These are phyloP conservation scores for Gasterosteus nipponicus DNA, from an alignment of 2,113 vertebrate species.

Conservation along the genomic window DNA sequence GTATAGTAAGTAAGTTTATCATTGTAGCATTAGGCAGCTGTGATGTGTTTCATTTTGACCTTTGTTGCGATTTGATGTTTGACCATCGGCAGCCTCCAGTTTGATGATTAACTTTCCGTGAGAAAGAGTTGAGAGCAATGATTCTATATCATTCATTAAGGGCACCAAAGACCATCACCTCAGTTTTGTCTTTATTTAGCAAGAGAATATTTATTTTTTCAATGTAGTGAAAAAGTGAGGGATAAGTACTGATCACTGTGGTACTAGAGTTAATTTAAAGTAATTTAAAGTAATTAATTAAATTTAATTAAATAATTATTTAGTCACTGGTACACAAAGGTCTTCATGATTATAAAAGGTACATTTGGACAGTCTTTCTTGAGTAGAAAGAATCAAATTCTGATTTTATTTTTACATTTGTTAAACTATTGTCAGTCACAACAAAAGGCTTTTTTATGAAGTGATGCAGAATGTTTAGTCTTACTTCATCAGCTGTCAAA, in stretches of 20 bases:
- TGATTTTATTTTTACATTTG: not conserved
- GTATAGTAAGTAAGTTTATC: not conserved
- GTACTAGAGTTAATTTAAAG: not conserved
- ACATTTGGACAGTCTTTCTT: not conserved
- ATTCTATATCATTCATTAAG: too few species aligned
- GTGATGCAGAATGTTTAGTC: not conserved
- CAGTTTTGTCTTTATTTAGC: too few species aligned
- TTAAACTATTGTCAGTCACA: not conserved
- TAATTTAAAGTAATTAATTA: too few species aligned
- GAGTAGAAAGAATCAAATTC: not conserved
- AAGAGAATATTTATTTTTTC: too few species aligned
- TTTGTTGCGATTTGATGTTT: not conserved
- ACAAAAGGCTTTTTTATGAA: not conserved
- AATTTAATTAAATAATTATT: too few species aligned
- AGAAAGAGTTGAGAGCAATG: too few species aligned
- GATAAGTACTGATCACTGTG: not conserved
- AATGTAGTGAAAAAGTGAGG: not conserved
- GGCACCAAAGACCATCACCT: too few species aligned
- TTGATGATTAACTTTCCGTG: not conserved
- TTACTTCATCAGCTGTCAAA: slow-evolving; percentile 23
- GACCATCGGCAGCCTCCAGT: not conserved
- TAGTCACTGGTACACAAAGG: too few species aligned
- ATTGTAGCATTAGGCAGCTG: not conserved
- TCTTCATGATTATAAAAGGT: not conserved
- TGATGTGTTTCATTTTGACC: not conserved